Conservation (phyloP, 2,888 invertebrate genomes). For the Brassicogethes aeneus region DNA sequence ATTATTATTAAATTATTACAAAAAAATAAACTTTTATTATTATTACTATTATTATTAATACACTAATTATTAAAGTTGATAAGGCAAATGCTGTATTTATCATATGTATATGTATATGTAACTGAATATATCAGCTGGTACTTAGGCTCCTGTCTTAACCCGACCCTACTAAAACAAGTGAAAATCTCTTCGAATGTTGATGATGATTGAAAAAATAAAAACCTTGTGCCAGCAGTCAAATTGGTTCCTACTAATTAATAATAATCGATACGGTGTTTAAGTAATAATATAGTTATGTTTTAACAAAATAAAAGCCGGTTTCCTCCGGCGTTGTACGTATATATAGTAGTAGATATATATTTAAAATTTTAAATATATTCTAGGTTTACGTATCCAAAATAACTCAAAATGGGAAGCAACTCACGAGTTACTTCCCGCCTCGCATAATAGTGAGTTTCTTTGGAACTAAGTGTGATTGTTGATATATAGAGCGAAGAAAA, state of each 20-base stretch:
- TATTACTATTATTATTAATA: constrained; percentile 28
- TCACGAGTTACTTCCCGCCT: constrained; percentile 55
- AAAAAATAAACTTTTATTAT: constrained; percentile 38
- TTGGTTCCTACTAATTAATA: constrained; percentile 46
- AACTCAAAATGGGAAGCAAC: constrained; percentile 45
- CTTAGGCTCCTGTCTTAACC: constrained; percentile 22
- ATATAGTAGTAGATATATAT: constrained; percentile 44
- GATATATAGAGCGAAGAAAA: constrained; percentile 36
- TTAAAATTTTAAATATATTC: constrained; percentile 42
- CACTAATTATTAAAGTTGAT: constrained; percentile 41
- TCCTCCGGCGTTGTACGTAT: constrained; percentile 43
- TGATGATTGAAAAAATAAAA: constrained; percentile 9
- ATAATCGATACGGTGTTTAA: constrained; percentile 44
- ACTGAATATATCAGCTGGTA: constrained; percentile 40
- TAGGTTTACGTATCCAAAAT: constrained; percentile 46
- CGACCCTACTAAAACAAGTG: no score
- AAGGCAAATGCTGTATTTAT: constrained; percentile 43
- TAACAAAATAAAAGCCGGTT: constrained; percentile 35
- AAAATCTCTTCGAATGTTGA: no score
- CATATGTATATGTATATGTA: constrained; percentile 42
- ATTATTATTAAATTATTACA: constrained; percentile 42
- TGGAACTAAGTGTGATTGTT: constrained; percentile 70
- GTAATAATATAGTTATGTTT: constrained; percentile 43
- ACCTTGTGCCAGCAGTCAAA: constrained; percentile 38
- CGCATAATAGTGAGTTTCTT: constrained; percentile 69